These are phyloP conservation scores for Stylophora pistillata DNA, from an alignment of 64 coral and sea anemone genomes.

Conservation along the genomic window DNA sequence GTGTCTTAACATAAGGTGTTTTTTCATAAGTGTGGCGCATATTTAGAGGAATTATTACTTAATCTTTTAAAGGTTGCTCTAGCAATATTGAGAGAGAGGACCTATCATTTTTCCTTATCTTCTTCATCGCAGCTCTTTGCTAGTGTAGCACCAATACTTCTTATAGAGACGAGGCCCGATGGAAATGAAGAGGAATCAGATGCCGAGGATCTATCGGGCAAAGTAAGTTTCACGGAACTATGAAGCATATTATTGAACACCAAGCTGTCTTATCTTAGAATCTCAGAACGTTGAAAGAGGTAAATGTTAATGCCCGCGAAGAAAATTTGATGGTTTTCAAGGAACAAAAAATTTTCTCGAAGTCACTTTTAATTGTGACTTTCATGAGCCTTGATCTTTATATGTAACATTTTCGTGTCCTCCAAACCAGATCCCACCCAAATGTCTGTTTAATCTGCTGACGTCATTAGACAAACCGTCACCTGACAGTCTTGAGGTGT, in stretches of 20 bases:
- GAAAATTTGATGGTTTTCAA: too few species aligned
- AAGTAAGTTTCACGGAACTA: neutral
- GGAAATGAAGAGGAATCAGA: conserved; percentile 48
- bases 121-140: conserved; percentile 73
- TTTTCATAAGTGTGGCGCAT: too few species aligned
- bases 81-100: too few species aligned
- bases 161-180: conserved; percentile 67
- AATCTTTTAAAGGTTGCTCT: too few species aligned
- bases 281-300: neutral
- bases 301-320: too few species aligned
- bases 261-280: neutral
- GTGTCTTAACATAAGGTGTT: too few species aligned
- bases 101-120: neutral
- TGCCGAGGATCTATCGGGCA: conserved; percentile 25
- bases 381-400: neutral
- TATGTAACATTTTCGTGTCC: neutral
- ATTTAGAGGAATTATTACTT: too few species aligned
- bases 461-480: conserved; percentile 79
- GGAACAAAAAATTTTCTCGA: too few species aligned
- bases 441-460: conserved; percentile 78
- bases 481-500: conserved; percentile 81
- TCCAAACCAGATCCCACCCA: conserved; percentile 66
- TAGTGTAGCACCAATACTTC: conserved; percentile 86
- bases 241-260: too few species aligned
- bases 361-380: too few species aligned